Conservation (phyloP, 1,140 invertebrate species). For the Saccostrea echinata region DNA sequence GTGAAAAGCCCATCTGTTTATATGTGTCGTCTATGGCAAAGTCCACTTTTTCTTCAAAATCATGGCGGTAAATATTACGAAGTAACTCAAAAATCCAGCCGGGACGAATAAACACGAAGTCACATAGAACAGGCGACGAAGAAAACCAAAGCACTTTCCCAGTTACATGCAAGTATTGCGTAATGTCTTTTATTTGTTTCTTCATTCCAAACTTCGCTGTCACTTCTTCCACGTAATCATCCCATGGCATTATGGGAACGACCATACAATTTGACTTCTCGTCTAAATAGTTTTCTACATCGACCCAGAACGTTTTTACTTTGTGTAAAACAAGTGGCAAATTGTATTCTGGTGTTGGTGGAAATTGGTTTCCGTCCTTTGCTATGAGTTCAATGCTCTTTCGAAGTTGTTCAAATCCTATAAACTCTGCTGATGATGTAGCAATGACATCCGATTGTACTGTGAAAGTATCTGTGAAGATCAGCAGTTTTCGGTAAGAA, state of each 20-base stretch:
- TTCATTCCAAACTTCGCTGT: slow-evolving; percentile 76
- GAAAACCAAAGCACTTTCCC: slow-evolving; percentile 76
- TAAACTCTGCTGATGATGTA: slow-evolving; percentile 68
- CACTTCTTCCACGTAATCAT: slow-evolving; percentile 70
- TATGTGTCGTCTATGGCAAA: slow-evolving; percentile 66
- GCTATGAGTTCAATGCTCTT: slow-evolving; percentile 68
- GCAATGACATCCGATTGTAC: slow-evolving; percentile 72
- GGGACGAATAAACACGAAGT: slow-evolving; percentile 73
- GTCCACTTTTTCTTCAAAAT: slow-evolving; percentile 60
- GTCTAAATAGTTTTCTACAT: slow-evolving; percentile 75
- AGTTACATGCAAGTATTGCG: slow-evolving; percentile 74
- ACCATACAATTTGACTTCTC: slow-evolving; percentile 73
- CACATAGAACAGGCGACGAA: slow-evolving; percentile 64
- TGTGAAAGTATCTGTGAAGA: slow-evolving; percentile 63
- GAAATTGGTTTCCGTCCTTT: slow-evolving; percentile 71
- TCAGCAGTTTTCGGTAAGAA: slow-evolving; percentile 70
- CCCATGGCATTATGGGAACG: slow-evolving; percentile 72
- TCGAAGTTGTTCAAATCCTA: slow-evolving; percentile 70
- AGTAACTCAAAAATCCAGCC: slow-evolving; percentile 77
- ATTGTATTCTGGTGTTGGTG: slow-evolving; percentile 52
- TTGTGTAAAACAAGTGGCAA: slow-evolving; percentile 64
- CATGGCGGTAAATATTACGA: slow-evolving; percentile 69
- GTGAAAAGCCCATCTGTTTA: slow-evolving; percentile 64
- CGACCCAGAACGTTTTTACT: slow-evolving; percentile 77
- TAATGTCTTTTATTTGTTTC: slow-evolving; percentile 69